Percentiles rank a stretch among this genome's conserved stretches.
Conservation (phyloP, 2,113 vertebrate species). For the Brachypteracias leptosomus region DNA sequence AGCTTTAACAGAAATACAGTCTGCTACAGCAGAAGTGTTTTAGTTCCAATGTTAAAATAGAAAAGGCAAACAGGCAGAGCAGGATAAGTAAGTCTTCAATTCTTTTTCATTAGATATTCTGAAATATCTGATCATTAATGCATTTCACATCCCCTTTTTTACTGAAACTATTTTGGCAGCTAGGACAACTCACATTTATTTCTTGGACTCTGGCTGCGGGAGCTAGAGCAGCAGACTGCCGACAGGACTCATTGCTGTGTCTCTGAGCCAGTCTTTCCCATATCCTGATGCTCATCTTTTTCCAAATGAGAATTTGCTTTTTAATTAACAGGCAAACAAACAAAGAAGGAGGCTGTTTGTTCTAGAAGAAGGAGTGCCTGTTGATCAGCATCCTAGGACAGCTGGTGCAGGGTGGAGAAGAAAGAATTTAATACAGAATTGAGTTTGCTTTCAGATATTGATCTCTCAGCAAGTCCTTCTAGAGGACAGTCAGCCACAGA, state of each 20-base stretch:
- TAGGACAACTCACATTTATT: neutral
- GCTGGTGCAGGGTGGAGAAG: neutral
- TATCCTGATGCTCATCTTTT: neutral
- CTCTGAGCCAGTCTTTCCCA: constrained; percentile 16
- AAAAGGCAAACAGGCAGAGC: constrained; percentile 29
- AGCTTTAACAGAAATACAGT: constrained; percentile 68
- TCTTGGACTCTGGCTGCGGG: neutral
- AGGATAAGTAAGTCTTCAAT: neutral
- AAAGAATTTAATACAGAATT: neutral
- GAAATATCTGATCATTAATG: constrained; percentile 1
- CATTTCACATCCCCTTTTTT: neutral
- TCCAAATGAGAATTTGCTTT: constrained; percentile 51
- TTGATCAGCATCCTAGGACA: constrained; percentile 16
- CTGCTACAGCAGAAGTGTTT: constrained; percentile 29
- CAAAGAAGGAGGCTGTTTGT: constrained; percentile 31
- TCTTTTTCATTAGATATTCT: neutral
- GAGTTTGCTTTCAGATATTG: neutral
- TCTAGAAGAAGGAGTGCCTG: constrained; percentile 11
- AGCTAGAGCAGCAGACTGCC: neutral
- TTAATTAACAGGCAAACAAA: constrained; percentile 49
- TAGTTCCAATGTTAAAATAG: constrained; percentile 45
- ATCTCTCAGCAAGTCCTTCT: neutral
- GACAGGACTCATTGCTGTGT: neutral
- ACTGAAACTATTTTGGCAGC: neutral
- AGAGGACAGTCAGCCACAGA: fast-evolving